Evolutionary conservation across 1,140 invertebrate species (phyloP).

Genomic region (Heliconius nattereri): DNA sequence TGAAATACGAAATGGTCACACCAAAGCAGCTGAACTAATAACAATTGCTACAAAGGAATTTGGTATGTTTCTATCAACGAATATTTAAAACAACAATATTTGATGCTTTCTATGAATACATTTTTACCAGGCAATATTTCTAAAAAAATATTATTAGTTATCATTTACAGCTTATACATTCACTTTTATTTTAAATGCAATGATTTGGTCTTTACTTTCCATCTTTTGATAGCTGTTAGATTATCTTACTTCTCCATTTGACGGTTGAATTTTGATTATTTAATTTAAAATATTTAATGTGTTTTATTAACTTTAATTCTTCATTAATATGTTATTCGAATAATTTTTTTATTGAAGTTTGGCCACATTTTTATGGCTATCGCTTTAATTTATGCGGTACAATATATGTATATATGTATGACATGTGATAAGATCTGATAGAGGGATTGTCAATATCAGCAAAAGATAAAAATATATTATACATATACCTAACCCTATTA

Average conservation of each 20-base stretch:
- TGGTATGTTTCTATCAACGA: conserved; percentile 43
- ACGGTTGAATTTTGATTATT: neutral
- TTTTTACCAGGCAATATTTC: neutral
- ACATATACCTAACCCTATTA: neutral
- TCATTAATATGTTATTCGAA: neutral
- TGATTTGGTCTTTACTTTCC: neutral
- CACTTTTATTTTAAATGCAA: conserved; percentile 2
- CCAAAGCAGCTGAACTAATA: conserved; percentile 48
- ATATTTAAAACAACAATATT: neutral
- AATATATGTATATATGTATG: conserved; percentile 12
- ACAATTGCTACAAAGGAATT: conserved; percentile 53
- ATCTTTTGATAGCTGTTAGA: neutral
- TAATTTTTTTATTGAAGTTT: neutral
- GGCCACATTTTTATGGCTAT: conserved; percentile 36
- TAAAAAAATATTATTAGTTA: neutral
- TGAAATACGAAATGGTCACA: conserved; percentile 46
- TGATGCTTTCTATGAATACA: neutral
- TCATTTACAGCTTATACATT: neutral
- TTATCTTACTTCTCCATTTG: too few species aligned
- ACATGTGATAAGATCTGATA: conserved; percentile 47
- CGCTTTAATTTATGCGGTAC: conserved; percentile 39
- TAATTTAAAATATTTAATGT: neutral
- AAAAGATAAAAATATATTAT: conserved; percentile 35
- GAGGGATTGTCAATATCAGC: conserved; percentile 34
- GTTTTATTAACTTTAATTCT: neutral